Evolutionary conservation across 2,113 vertebrate species (phyloP), one percentile per base, ranked within the genome.

Genomic region (Megaceryle torquata): DNA sequence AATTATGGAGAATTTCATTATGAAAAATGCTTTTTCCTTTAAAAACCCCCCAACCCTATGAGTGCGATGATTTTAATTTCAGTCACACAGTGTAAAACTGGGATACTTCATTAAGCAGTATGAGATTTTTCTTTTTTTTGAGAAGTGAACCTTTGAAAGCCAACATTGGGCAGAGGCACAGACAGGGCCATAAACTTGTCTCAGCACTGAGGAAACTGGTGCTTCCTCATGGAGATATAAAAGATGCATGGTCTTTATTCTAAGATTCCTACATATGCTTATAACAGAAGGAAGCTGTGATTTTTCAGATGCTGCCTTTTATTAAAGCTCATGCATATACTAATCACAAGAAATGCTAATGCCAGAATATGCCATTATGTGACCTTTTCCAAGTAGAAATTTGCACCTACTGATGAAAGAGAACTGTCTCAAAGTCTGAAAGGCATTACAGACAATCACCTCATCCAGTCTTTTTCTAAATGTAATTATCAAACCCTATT

Each of bases 331-430:
- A 90, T 78, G 51, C 35, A 59, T 81, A 84, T 48, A 29, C 31
- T 78, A 84, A 88, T 88, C 74, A 92, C 44, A 92, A 81, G 69
- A 88, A 78, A 86, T 84, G 33, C 44, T 80, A 64, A 88, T 88
- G 28, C 16, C 51, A 51, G 19, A 33, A 13, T 56, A 13, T 85
- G 57, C 33, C 67, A 44, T 5, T 41, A 26, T 43, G 13, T 70
- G 80, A 94, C 76, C 61, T 91, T 91, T 83, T 68, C 69, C 35
- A 76, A 85, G 35, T 0, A 89, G 87, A 89, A 87, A 82, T 84
- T 89, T 82, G 41, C 51, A 74, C 56, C 43, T 87, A 35, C 51
- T 57, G 48, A 89, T 78, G 39, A 76, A 81, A 89, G 74, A 64
- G 39, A 89, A 76, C 22, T 74, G 46, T 71, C 69, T 86, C 69